phyloP scores from a whole-genome alignment of 1,140 invertebrate genomes.

The Belonocnema kinseyi region DNA sequence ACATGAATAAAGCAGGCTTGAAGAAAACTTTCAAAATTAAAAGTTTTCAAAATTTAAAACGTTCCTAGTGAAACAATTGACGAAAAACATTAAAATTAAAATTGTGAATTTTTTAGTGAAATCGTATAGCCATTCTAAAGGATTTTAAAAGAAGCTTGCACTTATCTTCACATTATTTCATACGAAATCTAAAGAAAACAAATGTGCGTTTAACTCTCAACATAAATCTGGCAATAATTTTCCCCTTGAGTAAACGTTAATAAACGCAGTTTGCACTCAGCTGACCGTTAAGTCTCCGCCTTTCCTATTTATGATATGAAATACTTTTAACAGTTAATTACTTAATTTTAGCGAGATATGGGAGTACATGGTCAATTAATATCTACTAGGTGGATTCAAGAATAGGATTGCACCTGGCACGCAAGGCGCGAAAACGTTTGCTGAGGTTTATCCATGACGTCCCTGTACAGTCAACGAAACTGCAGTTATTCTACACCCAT shows the following conservation, averaged over 20 bases:
- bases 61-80: no score
- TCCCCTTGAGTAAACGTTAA: neutral
- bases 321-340: constrained; percentile 8
- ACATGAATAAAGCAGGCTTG: no score
- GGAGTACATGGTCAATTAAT: constrained; percentile 5
- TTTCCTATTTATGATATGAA: neutral
- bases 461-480: neutral
- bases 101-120: no score
- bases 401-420: constrained; percentile 26
- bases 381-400: neutral
- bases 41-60: no score
- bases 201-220: no score
- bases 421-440: constrained; percentile 17
- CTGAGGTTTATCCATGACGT: constrained; percentile 2
- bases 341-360: constrained; percentile 14
- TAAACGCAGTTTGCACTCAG: neutral
- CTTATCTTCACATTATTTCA: no score
- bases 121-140: no score
- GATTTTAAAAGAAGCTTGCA: no score
- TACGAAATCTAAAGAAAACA: no score
- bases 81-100: no score
- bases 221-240: neutral
- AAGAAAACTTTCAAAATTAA: no score
- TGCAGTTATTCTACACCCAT: neutral
- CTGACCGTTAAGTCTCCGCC: constrained; percentile 6